Evolutionary conservation across 2,797 vertebrate genomes (phyloP), one percentile per base, ranked within the genome.

Genomic region (Iguana delicatissima): DNA sequence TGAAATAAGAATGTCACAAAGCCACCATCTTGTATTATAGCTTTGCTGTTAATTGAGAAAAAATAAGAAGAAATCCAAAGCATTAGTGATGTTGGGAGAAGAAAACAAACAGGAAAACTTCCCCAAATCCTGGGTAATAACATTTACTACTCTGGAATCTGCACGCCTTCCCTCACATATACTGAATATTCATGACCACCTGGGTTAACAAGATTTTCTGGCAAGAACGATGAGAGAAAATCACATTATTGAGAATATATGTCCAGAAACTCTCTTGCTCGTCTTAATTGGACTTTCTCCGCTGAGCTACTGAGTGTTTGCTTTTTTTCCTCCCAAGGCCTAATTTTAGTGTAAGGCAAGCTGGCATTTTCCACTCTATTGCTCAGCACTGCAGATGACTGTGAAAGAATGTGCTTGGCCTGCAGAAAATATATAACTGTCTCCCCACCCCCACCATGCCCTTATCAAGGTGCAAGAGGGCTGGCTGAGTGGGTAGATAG

Each of bases 161-260:
- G 32, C 32, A 73, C 26, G 22, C 64, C 67, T 64, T 52, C 67
- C 55, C 22, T 81, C 46, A 7, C 42, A 1, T 22, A 50, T 62
- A 55, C 18, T n/a, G 57, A 90, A 87, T 90, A 90, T 87, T 76
- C 69, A 90, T 87, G 69, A 87, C 50, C 85, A 90, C 74, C 85
- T 86, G 79, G 57, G 72, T 52, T 52, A 86, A 24, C 50, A 76
- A 76, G 55, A 76, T 50, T 38, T 59, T 62, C 18, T 74, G 57
- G 72, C 67, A 64, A 80, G 67, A 81, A 74, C 6, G 38, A 59
- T 50, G 35, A 62, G 29, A 59, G 24, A 29, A 29, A 76, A 73
- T n/a, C 55, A 83, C 18, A 52, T 87, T 20, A 62, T 24, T 46
- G 14, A 50, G 69, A 86, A 86, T 83, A 83, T 76, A 35, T 77